phyloP scores from a whole-genome alignment of 2,888 invertebrate species.

The Lasioglossum malachurum region DNA sequence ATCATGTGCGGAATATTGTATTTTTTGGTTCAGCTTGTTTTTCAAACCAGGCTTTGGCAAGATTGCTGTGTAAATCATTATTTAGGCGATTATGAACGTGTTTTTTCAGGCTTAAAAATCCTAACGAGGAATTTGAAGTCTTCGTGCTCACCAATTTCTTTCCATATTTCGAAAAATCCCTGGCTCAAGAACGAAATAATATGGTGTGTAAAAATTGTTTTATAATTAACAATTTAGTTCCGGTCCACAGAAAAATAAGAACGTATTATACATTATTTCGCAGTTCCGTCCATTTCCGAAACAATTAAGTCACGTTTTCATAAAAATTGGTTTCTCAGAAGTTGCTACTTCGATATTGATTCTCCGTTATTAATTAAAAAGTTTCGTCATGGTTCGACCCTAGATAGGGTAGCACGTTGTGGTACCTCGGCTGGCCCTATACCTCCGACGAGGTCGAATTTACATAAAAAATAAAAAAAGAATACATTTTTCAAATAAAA shows the following conservation, averaged over 20 bases:
- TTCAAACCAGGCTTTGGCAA: background rate
- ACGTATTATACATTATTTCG: background rate
- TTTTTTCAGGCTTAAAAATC: background rate
- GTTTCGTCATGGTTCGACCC: background rate
- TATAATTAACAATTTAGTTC: background rate
- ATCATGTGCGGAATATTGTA: background rate
- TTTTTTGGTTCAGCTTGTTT: background rate
- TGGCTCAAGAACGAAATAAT: background rate
- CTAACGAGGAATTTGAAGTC: background rate
- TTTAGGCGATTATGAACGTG: background rate
- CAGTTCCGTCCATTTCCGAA: background rate
- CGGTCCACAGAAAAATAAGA: background rate
- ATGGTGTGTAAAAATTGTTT: background rate
- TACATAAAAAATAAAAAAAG: background rate
- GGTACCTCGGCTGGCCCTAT: background rate
- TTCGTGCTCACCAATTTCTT: too few species aligned
- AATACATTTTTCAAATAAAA: background rate
- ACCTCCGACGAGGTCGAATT: background rate
- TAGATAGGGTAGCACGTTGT: background rate
- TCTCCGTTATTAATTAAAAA: constrained; percentile 9
- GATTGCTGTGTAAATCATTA: background rate
- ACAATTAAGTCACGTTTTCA: background rate
- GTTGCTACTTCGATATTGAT: constrained; percentile 1
- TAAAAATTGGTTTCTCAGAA: background rate
- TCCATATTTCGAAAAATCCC: background rate